Base-by-base conservation (phyloP, 2,888 invertebrate genomes). In the Cheilosia scutellata region DNA sequence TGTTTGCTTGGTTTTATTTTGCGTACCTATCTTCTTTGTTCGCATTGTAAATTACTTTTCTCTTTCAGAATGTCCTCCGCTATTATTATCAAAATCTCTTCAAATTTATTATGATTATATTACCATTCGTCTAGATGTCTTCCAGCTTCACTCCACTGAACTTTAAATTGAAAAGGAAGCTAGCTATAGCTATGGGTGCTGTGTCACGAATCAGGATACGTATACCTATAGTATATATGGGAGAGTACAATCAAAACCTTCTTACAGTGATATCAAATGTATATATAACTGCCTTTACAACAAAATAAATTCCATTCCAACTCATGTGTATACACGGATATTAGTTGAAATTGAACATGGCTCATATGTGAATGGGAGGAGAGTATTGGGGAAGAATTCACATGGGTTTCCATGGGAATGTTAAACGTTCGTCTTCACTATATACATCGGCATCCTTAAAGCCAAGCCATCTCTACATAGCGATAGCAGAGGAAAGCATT, bases 321-420 rank as follows among this genome's bases (percentile, higher is more conserved):
- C 65, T 79, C 84, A 84, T 84, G 84, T 84, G 84, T 79, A 70
- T 84, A 84, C 84, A 79, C 65, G 84, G 79, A 84, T 84, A 84
- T 84, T 84, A 84, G 79, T 75, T 75, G 79, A 74, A 84, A 84
- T 84, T 84, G 74, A 84, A 79, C 79, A 75, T 84, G 83, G 47
- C 84, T 84, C 75, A 84, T 84, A 79, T 84, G 75, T 58, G 63
- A 33, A 58, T 11, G 6, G 33, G 37, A 1, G 5, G 13, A 11
- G 31, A 13, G 27, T n/a, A 25, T n/a, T 42, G 27, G 33, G 53
- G 31, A 16, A 53, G n/a, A 60, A 58, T 60, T 57, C 72, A 33
- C 63, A 51, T n/a, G 27, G 27, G 62, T 74, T 42, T 57, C 78
- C 63, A 68, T 75, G 58, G 57, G 27, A 57, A 60, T 72, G 65